Conservation (phyloP, 2,888 invertebrate species). For the Lamproptera curius region DNA sequence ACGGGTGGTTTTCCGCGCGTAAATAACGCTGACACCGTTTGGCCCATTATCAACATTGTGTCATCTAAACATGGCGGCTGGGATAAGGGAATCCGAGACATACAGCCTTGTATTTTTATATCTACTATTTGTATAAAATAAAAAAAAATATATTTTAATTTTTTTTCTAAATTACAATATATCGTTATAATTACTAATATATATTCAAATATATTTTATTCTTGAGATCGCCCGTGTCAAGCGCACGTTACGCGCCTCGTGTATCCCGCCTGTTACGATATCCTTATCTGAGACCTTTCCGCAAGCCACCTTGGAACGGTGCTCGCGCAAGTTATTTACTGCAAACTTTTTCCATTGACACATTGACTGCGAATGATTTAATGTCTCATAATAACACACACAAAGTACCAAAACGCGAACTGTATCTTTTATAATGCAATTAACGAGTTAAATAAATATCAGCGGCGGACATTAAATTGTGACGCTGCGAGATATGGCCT, state of each 20-base stretch:
- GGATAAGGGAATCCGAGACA: background rate
- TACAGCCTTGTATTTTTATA: slow-evolving; percentile 4
- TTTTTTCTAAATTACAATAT: too few species aligned
- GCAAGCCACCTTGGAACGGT: slow-evolving; percentile 10
- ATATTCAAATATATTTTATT: background rate
- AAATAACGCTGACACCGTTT: slow-evolving; percentile 8
- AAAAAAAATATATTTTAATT: too few species aligned
- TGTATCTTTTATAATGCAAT: background rate
- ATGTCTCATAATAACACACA: background rate
- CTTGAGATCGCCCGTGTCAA: slow-evolving; percentile 6
- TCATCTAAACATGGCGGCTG: background rate
- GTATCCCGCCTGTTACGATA: slow-evolving; percentile 13
- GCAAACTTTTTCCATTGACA: slow-evolving; percentile 10
- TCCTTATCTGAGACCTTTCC: slow-evolving; percentile 21
- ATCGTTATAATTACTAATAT: background rate
- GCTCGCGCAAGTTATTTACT: slow-evolving; percentile 9
- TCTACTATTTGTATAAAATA: background rate
- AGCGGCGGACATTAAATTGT: background rate
- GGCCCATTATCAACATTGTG: slow-evolving; percentile 8
- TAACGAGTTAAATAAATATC: slow-evolving; percentile 4
- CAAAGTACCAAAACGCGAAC: background rate
- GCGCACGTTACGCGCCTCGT: background rate
- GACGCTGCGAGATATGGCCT: slow-evolving; percentile 5
- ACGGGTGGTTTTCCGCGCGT: slow-evolving; percentile 3
- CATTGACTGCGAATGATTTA: slow-evolving; percentile 5